These are phyloP conservation scores for Lasioglossum calceatum DNA, from an alignment of 2,888 invertebrate genomes.

Conservation along the genomic window DNA sequence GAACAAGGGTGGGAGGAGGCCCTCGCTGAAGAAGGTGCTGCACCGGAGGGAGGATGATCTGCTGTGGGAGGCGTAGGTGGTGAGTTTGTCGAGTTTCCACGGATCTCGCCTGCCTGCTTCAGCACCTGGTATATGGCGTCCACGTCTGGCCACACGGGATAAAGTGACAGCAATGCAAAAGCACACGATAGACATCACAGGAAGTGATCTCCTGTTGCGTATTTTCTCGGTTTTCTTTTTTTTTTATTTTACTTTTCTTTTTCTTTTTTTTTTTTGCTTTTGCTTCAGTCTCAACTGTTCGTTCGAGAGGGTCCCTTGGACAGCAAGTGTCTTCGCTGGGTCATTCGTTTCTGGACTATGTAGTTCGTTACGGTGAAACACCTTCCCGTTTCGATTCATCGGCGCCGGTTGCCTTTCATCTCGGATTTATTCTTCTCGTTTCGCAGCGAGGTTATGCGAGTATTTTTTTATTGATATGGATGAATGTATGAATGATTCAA, in stretches of 20 bases:
- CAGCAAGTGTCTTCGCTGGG: slow-evolving; percentile 7
- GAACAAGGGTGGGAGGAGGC: slow-evolving; percentile 84
- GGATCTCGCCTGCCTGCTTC: slow-evolving; percentile 96
- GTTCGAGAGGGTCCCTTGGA: background rate
- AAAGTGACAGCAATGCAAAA: slow-evolving; percentile 64
- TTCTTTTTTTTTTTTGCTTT: slow-evolving; percentile 6
- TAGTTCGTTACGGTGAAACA: background rate
- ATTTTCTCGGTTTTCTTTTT: slow-evolving; percentile 10
- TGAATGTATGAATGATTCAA: background rate
- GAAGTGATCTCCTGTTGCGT: slow-evolving; percentile 40
- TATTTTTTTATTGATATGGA: background rate
- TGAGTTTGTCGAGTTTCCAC: slow-evolving; percentile 83
- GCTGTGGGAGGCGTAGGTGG: slow-evolving; percentile 83
- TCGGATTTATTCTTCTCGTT: background rate
- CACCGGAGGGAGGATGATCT: slow-evolving; percentile 81
- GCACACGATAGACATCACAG: slow-evolving; percentile 40
- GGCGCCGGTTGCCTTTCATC: background rate
- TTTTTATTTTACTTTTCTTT: background rate
- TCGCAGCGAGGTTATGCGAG: background rate
- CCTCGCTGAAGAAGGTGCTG: slow-evolving; percentile 81
- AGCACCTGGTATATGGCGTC: slow-evolving; percentile 97
- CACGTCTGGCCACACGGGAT: slow-evolving; percentile 87
- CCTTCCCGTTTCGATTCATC: background rate
- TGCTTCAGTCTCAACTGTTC: background rate
- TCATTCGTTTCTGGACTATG: background rate